Base-by-base conservation (phyloP, 2,888 invertebrate genomes). In the Teleiodes luculella region DNA sequence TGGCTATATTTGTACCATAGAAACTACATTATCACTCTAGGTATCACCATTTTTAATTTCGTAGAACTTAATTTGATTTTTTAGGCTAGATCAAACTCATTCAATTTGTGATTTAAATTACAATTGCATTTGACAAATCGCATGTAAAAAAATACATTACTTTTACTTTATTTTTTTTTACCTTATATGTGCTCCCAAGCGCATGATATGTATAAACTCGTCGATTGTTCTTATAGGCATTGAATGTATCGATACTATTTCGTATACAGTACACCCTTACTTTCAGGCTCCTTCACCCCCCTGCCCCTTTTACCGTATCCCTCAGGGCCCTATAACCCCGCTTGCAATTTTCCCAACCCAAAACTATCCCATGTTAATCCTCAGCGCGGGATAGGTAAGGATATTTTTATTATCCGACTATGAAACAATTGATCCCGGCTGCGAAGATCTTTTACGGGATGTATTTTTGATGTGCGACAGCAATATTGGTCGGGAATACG, bases 291-390 rank as follows among this genome's bases (percentile, higher is more conserved):
- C 63, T 65, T 61, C n/a, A 55, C 33, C 62, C 64, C 64, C 58
- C 48, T 60, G 20, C 65, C 73, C 73, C 67, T 13, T 47, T 45
- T 49, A 52, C 41, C 13, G 49, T 41, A 47, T 52, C 49, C 50
- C 50, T 43, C 20, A 20, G 52, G 56, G 35, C 46, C 47, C 52
- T 41, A 46, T 43, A 52, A 45, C 53, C 75, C 74, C 66, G 66
- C 73, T 72, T 65, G 72, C 77, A 76, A 79, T 76, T 78, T 74
- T 70, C 73, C 72, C 70, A 66, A 68, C 70, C 78, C 72, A 59
- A 68, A 84, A 86, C 85, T 86, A 85, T 80, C 72, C 76, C 69
- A 68, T 71, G 75, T 76, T 86, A 85, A 86, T 85, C 83, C 85
- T 72, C 65, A 55, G 62, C 59, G 60, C 65, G 66, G 72, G 62